Conservation (phyloP, 1,140 invertebrate species). For the Zaprionus kolodkinae region DNA sequence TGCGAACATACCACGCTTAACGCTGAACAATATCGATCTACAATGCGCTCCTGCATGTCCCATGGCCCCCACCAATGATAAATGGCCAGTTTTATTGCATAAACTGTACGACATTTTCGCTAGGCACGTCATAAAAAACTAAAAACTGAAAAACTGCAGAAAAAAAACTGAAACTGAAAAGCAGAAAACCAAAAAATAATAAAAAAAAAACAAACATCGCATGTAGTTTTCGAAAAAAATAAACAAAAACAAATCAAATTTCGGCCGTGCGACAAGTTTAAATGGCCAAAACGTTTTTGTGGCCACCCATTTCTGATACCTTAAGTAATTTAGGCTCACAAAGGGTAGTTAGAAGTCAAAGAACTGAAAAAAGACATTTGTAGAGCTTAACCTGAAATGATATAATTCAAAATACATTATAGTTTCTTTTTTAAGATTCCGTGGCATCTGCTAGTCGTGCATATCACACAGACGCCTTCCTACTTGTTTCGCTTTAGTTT, state of each 20-base stretch:
- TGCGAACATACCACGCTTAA: constrained; percentile 21
- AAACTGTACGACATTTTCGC: constrained; percentile 80
- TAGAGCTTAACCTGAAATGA: too few relatives aligned
- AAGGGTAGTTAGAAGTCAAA: neutral
- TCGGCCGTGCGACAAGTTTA: constrained; percentile 71
- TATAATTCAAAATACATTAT: neutral
- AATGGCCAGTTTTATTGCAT: constrained; percentile 80
- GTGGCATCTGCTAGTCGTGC: constrained; percentile 2
- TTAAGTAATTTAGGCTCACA: neutral
- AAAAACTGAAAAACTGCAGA: constrained; percentile 17
- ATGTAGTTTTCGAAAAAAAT: constrained; percentile 29
- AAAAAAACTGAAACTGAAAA: constrained; percentile 25
- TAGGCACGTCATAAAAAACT: constrained; percentile 47
- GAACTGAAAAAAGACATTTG: neutral
- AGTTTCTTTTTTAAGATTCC: neutral
- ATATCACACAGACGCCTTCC: neutral
- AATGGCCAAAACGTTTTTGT: constrained; percentile 67
- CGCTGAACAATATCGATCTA: constrained; percentile 55
- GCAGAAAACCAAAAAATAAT: constrained; percentile 27
- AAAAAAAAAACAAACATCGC: constrained; percentile 28
- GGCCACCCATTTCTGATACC: constrained; percentile 60
- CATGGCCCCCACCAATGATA: constrained; percentile 56
- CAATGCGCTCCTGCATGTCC: constrained; percentile 38
- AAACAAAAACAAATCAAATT: constrained; percentile 44
- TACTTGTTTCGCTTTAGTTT: constrained; percentile 25